Conservation (phyloP, 2,888 invertebrate species). For the Drosophila siamana region DNA sequence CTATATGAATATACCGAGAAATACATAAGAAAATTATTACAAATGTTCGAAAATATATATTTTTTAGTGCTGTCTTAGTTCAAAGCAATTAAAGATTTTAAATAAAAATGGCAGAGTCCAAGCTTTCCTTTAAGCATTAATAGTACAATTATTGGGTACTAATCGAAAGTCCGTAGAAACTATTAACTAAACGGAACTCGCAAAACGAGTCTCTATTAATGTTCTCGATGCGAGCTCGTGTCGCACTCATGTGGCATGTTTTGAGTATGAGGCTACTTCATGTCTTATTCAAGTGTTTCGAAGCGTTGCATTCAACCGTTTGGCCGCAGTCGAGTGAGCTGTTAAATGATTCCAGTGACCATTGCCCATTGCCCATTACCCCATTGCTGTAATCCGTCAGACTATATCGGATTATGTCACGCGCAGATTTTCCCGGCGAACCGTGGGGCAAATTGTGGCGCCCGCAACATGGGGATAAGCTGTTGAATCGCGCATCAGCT, state of each 20-base stretch:
- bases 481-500: conserved; percentile 49
- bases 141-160: no score
- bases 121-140: no score
- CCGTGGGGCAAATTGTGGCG: conserved; percentile 20
- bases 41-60: no score
- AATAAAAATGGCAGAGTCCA: no score
- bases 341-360: conserved; percentile 44
- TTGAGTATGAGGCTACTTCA: neutral
- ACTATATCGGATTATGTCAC: conserved; percentile 58
- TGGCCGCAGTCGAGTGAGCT: conserved; percentile 19
- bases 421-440: conserved; percentile 37
- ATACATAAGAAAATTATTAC: no score
- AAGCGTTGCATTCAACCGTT: conserved; percentile 16
- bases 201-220: no score
- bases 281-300: conserved; percentile 8
- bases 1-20: no score
- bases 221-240: no score
- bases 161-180: no score
- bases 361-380: conserved; percentile 31
- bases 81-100: no score
- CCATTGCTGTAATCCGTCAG: conserved; percentile 54
- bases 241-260: neutral
- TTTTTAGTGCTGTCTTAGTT: no score
- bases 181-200: no score
- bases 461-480: conserved; percentile 36